These are phyloP conservation scores for Dasyurus viverrinus DNA, from an alignment of 2,113 vertebrate genomes.

Conservation along the genomic window DNA sequence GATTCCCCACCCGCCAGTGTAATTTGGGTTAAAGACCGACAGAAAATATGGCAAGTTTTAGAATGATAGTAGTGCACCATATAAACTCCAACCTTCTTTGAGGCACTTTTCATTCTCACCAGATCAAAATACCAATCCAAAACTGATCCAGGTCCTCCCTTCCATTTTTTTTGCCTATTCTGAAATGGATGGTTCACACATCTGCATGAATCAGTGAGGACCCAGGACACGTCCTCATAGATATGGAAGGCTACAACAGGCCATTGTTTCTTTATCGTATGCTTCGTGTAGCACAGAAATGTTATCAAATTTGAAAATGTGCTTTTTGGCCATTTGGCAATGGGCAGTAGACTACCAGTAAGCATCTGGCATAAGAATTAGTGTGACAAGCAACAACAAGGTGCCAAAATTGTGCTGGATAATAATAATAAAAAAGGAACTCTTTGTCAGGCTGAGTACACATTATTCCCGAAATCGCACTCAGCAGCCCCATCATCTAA, in stretches of 20 bases:
- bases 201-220: neutral
- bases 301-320: constrained; percentile 50
- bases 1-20: constrained; percentile 13
- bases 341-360: constrained; percentile 58
- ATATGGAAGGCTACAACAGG: constrained; percentile 35
- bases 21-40: constrained; percentile 48
- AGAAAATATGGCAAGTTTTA: constrained; percentile 51
- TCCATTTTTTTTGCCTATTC: neutral
- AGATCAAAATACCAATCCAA: constrained; percentile 51
- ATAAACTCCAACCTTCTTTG: neutral
- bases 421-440: constrained; percentile 55
- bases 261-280: constrained; percentile 42
- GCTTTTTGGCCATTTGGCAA: constrained; percentile 58
- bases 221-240: neutral
- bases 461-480: constrained; percentile 54
- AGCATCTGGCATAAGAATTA: constrained; percentile 70
- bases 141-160: neutral
- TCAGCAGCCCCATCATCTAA: constrained; percentile 51
- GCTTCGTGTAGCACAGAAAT: constrained; percentile 56
- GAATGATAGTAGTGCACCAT: constrained; percentile 23
- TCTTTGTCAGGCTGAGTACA: constrained; percentile 60
- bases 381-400: constrained; percentile 67
- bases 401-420: constrained; percentile 62
- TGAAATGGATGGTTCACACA: neutral
- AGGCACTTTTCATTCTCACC: neutral